Base-by-base conservation (phyloP, 2,888 invertebrate genomes). In the Amphiduros pacificus region DNA sequence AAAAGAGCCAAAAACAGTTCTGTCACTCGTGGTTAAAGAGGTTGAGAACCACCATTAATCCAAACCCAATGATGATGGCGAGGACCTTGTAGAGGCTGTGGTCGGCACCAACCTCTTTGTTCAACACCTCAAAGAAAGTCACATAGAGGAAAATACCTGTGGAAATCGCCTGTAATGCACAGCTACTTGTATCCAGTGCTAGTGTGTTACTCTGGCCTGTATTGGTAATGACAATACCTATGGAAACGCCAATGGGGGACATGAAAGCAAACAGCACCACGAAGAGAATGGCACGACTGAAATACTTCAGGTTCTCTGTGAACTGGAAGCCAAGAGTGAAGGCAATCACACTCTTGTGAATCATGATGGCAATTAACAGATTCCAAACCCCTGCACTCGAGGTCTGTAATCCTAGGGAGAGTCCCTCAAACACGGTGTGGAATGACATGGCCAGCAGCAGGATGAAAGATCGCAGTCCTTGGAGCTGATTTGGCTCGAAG, bases 81-180 rank as follows among this genome's bases (percentile, higher is more conserved):
- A 63, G 31, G 14, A 63, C 63, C 22, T 63, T 63, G 2, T 56
- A 27, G 14, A 60, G 24, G n/a, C 48, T 52, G 41, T 61, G 64
- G 27, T 61, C 53, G 49, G 52, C 28, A 31, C 55, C 56, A 24
- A 70, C 49, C 62, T 90, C 90, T 61, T 89, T 84, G 11, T 88
- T 87, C 74, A 95, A 86, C 61, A 95, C 91, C 84, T 96, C 95
- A 81, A 95, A 94, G 85, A 94, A 94, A 11, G 94, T 93, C 22
- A 96, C 93, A 83, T 94, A 95, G 9, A 95, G 85, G 36, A 96
- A 87, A 0, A 94, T 95, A 14, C 95, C 95, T 20, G 91, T 89
- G 0, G 95, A 94, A 60, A 95, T 82, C 5, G 93, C 93, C 85
- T 95, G 91, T 20, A 65, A 75, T 36, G 85, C 66, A 1, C 81